Base-by-base conservation (phyloP, 2,888 invertebrate genomes). In the Dryobotodes eremita region DNA sequence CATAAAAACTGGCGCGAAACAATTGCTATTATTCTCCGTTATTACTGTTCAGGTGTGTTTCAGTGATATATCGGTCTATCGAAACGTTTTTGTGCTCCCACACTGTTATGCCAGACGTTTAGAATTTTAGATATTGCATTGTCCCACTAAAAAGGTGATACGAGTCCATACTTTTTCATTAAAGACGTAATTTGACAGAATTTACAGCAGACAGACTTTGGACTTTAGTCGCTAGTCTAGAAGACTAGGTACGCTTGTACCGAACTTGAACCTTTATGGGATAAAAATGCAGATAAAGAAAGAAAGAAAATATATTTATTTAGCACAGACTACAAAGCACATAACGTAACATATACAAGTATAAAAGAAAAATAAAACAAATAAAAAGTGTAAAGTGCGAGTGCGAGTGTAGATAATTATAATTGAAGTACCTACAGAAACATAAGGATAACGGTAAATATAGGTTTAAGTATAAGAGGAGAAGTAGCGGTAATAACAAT, bases 41-140 rank as follows among this genome's bases (percentile, higher is more conserved):
- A 95, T 95, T 95, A 94, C 94, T 91, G 95, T 95, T 94, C 95
- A 96, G 96, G 96, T 96, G 96, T 94, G 94, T 90, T 93, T 91
- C 91, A 86, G 93, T 95, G 95, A 95, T 95, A 95, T 95, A 96
- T 94, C 88, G 94, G 91, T 92, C 79, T 93, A 93, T 94, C 91
- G 94, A 91, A 93, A 90, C 93, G 94, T 94, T 95, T 95, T 94
- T 94, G 93, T 92, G 93, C 91, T 80, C 77, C 86, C 88, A 87
- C 89, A 90, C 86, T 88, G 87, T 89, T 90, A 90, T 85, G 82
- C 77, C 83, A 90, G 91, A 91, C 91, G 90, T 91, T 93, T 92
- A 92, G 93, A 90, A 89, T 89, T 89, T 89, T 90, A 89, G 90
- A 89, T 90, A 90, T 82, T 85, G 81, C 85, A 86, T 77, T 79